Conservation (phyloP, 1,140 invertebrate genomes). For the Cecropterus lyciades region DNA sequence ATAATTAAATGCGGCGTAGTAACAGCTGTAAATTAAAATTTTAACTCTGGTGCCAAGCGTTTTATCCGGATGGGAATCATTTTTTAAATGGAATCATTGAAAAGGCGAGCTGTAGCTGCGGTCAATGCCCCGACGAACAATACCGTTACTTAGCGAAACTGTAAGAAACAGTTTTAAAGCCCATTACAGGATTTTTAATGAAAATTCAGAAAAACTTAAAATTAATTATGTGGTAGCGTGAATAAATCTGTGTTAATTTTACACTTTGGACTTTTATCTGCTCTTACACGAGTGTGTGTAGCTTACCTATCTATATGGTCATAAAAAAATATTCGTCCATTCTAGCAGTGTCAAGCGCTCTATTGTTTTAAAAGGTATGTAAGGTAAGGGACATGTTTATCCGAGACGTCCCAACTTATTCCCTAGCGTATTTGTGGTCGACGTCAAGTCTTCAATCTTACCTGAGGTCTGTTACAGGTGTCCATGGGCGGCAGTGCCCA, state of each 20-base stretch:
- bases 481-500: too few relatives aligned
- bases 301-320: not conserved
- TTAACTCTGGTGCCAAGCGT: conserved; percentile 21
- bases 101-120: conserved; percentile 24
- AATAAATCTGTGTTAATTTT: not conserved
- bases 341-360: too few relatives aligned
- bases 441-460: too few relatives aligned
- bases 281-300: not conserved
- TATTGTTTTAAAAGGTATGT: too few relatives aligned
- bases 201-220: conserved; percentile 5
- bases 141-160: conserved; percentile 25
- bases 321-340: too few relatives aligned
- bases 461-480: too few relatives aligned
- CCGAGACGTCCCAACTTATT: too few relatives aligned
- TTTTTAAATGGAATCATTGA: conserved; percentile 32
- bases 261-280: not conserved
- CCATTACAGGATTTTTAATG: conserved; percentile 11
- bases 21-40: conserved; percentile 35
- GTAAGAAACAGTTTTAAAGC: conserved; percentile 30
- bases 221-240: not conserved
- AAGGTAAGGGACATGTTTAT: too few relatives aligned
- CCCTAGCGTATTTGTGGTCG: too few relatives aligned
- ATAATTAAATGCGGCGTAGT: conserved; percentile 28
- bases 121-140: conserved; percentile 26
- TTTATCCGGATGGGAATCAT: conserved; percentile 27